These are phyloP conservation scores for Pseudorectes ferrugineus DNA, from an alignment of 2,113 vertebrate species.

Conservation along the genomic window DNA sequence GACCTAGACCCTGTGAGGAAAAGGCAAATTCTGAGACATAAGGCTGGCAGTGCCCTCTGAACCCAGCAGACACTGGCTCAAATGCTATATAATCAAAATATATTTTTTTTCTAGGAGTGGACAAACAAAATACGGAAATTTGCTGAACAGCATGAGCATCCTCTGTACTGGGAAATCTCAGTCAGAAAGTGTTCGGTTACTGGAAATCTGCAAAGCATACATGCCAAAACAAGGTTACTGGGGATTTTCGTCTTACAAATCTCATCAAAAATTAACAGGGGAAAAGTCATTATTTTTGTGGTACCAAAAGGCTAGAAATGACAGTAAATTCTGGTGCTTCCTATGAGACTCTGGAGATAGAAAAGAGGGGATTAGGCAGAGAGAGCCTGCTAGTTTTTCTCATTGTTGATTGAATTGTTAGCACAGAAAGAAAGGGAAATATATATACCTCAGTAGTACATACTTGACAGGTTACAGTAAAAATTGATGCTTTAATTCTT, in stretches of 20 bases:
- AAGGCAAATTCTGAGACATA: background rate
- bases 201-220: background rate
- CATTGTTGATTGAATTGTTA: background rate
- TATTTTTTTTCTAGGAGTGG: background rate
- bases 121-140: background rate
- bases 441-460: background rate
- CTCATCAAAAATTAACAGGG: background rate
- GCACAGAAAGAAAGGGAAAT: background rate
- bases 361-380: background rate
- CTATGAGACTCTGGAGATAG: background rate
- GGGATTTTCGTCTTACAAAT: background rate
- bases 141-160: background rate
- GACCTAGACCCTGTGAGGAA: background rate
- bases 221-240: background rate
- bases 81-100: background rate
- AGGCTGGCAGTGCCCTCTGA: background rate
- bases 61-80: background rate
- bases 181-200: background rate
- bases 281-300: background rate
- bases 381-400: background rate
- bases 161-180: background rate
- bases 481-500: background rate
- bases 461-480: background rate
- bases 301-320: background rate
- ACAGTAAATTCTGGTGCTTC: background rate